Conservation (phyloP, 1,140 invertebrate species). For the Drosophila sturtevanti region DNA sequence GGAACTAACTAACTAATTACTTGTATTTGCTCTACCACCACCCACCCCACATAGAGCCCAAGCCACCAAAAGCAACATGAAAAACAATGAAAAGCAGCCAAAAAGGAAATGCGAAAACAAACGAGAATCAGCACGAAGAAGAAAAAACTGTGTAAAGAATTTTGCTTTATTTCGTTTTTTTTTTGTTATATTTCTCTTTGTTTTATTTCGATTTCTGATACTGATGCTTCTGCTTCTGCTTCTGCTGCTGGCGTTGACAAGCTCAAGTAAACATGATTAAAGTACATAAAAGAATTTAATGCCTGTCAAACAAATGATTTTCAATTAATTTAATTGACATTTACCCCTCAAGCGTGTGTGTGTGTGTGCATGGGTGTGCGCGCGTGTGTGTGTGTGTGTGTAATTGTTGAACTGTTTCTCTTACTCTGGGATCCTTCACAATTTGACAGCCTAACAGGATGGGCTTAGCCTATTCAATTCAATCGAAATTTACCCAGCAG, state of each 20-base stretch:
- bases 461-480: background rate
- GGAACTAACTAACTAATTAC: constrained; percentile 1
- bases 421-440: background rate
- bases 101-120: background rate
- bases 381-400: background rate
- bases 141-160: background rate
- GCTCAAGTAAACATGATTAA: background rate
- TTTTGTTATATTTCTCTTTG: background rate
- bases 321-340: constrained; percentile 69
- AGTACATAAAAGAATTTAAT: constrained; percentile 45
- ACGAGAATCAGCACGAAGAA: no score
- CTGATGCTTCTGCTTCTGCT: background rate
- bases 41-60: background rate
- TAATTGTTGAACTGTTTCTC: background rate
- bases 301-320: constrained; percentile 58
- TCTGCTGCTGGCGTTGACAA: constrained; percentile 6
- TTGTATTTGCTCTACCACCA: background rate
- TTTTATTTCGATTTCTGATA: background rate
- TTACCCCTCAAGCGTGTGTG: background rate
- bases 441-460: background rate
- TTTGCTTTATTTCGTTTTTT: background rate
- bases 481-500: background rate
- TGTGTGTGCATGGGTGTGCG: background rate
- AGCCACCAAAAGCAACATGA: background rate
- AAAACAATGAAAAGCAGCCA: background rate